Evolutionary conservation across 2,113 vertebrate species (phyloP).

Genomic region (Sialia sialis): DNA sequence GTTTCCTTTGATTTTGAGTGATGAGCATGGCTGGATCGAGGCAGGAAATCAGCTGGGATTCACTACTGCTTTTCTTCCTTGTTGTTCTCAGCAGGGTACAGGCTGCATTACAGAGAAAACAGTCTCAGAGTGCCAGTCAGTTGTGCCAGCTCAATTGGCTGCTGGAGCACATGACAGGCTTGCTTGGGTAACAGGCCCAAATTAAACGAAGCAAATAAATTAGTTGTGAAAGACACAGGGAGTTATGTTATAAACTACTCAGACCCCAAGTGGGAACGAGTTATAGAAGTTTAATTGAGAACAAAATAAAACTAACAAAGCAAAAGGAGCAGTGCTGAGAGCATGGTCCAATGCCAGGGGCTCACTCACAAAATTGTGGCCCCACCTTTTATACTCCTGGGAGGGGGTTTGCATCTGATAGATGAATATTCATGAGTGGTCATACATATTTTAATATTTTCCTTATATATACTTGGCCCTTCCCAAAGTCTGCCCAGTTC

Average conservation of each 20-base stretch:
- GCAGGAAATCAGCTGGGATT: neutral
- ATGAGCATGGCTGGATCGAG: neutral
- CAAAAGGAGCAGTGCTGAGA: too few species aligned
- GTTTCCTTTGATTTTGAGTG: neutral
- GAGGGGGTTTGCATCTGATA: too few species aligned
- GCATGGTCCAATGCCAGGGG: too few species aligned
- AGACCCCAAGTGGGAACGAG: too few species aligned
- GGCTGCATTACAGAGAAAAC: neutral
- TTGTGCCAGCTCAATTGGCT: neutral
- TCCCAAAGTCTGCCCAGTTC: too few species aligned
- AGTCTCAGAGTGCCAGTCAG: neutral
- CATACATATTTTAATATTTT: too few species aligned
- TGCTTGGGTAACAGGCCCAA: neutral
- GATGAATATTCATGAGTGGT: too few species aligned
- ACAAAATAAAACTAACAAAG: too few species aligned
- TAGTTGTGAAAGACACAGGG: neutral
- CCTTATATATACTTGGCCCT: too few species aligned
- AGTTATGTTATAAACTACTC: neutral
- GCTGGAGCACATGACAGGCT: neutral
- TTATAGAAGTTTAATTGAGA: too few species aligned
- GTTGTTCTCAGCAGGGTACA: neutral
- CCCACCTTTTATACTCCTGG: too few species aligned
- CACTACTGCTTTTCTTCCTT: rapidly evolving
- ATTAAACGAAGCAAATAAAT: neutral
- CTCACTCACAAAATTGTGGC: too few species aligned